Evolutionary conservation across 2,113 vertebrate genomes (phyloP).

Genomic region (Silurus meridionalis): DNA sequence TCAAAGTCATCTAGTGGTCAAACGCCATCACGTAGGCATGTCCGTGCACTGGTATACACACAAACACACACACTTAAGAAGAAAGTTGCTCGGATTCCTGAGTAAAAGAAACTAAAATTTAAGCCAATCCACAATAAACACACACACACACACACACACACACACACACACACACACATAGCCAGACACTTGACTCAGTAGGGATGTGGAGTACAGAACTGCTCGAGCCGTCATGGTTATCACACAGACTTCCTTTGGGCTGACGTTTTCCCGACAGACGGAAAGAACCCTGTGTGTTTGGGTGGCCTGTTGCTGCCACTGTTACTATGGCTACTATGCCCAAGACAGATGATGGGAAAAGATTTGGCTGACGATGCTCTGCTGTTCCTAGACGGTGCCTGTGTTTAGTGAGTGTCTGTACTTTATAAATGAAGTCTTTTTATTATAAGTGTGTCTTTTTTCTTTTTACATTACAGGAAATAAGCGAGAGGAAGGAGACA

Average conservation of each 20-base stretch:
- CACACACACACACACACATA: constrained; percentile 12
- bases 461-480: constrained; percentile 24
- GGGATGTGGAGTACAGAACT: constrained; percentile 46
- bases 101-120: constrained; percentile 4
- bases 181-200: constrained; percentile 33
- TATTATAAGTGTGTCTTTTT: neutral
- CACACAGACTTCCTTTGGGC: constrained; percentile 43
- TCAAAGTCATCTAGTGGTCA: constrained; percentile 49
- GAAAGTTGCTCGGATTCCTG: constrained; percentile 11
- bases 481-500: neutral
- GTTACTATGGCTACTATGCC: constrained; percentile 45
- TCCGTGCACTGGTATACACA: constrained; percentile 6
- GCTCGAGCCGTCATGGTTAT: constrained; percentile 39
- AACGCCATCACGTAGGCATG: constrained; percentile 45
- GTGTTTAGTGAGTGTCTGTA: constrained; percentile 11
- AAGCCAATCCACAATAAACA: neutral
- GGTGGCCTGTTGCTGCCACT: constrained; percentile 49
- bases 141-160: neutral
- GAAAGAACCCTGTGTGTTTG: constrained; percentile 48
- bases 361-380: constrained; percentile 28
- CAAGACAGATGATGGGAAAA: constrained; percentile 51
- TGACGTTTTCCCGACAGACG: constrained; percentile 48
- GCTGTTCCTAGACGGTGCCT: constrained; percentile 33
- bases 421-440: constrained; percentile 24
- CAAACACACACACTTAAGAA: neutral